Evolutionary conservation across 30 jellyfish, hydroid and myxozoan species (phyloP).

Genomic region (Mastigias papua): DNA sequence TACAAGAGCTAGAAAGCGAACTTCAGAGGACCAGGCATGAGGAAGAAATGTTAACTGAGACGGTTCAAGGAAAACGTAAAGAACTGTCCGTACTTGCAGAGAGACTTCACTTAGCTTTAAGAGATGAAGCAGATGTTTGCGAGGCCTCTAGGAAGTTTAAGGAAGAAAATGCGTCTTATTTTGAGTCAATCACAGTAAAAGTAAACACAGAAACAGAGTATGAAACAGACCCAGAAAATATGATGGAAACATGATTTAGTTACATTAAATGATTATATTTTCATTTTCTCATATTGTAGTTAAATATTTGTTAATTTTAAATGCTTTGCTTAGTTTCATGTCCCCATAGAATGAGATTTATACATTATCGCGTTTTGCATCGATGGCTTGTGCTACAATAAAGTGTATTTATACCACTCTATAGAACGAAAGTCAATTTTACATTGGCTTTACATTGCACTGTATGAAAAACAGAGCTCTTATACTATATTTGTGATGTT

Average conservation of each 20-base stretch:
- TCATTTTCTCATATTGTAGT: no score
- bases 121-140: neutral
- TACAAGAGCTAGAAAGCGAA: slow-evolving; percentile 39
- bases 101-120: neutral
- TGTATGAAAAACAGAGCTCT: no score
- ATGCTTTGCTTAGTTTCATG: no score
- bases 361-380: no score
- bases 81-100: slow-evolving; percentile 12
- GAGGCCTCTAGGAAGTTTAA: neutral
- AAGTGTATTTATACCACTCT: no score
- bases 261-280: neutral
- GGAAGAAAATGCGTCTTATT: neutral
- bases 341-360: no score
- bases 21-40: slow-evolving; percentile 28
- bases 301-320: no score
- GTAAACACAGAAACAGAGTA: neutral
- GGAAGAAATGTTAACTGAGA: slow-evolving; percentile 9
- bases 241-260: neutral
- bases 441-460: no score
- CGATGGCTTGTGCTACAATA: no score
- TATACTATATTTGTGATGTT: no score
- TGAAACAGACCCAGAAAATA: neutral
- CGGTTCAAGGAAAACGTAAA: slow-evolving; percentile 24
- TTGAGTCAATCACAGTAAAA: neutral
- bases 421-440: no score